Evolutionary conservation across 1,140 invertebrate species (phyloP), one percentile per base, ranked within the genome.

Genomic region (Saccostrea echinata): DNA sequence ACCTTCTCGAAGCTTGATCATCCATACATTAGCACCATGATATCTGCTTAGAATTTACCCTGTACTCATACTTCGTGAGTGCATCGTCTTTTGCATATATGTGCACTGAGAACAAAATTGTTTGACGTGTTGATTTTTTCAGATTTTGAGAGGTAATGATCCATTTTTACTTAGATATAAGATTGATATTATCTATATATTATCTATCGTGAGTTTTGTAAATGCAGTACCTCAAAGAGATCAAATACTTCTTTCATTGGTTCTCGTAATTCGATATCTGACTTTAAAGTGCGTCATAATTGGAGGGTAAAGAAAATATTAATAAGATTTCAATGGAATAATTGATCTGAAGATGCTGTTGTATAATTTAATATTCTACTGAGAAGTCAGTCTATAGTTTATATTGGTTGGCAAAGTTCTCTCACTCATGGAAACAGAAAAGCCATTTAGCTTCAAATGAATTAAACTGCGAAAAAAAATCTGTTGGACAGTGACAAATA

Each of bases 331-430:
- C 8, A 76, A 76, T 16, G 16, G 30, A 30, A 76, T 27, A 76
- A 76, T 33, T 76, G 68, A 30, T 76, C 68, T 4, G 24, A 30
- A 30, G 68, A 76, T 30, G 27, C 30, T 76, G 27, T 76, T 33
- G 30, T 16, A 30, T 76, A 76, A 76, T 30, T 76, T 76, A 27
- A 76, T 76, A 33, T 76, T 76, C 68, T 30, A 61, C n/a, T 76
- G 68, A 76, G 68, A 76, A 76, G 68, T 76, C 16, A 33, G 27
- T 8, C 24, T 16, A 16, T 33, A 76, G 68, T 76, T 12, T 76
- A 43, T 43, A 76, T 76, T 27, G 27, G 27, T 3, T 30, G 27
- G 68, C 68, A 33, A 16, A 30, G 27, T 33, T 76, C 24, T 27
- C 24, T 76, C 12, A 12, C 68, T 76, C 27, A 13, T 76, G 68